Base-by-base conservation (phyloP, 1,140 invertebrate genomes). In the Babylonia areolata region DNA sequence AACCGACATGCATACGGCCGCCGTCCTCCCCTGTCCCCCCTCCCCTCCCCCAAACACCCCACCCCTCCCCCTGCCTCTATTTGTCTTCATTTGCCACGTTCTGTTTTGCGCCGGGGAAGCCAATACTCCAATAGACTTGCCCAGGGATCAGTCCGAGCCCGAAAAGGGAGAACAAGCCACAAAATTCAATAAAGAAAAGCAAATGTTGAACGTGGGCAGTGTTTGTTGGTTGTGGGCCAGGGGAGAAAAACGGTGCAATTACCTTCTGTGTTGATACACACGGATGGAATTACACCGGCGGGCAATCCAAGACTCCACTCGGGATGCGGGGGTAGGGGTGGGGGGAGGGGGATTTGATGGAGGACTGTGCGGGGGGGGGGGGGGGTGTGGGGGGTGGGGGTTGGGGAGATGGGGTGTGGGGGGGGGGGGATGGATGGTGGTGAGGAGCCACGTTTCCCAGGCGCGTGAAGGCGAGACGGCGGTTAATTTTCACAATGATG, bases 181-280 rank as follows among this genome's bases (percentile, higher is more conserved):
- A 3, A 5, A 73, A 73, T 35, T 73, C 35, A n/a, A 73, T 35
- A 35, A 73, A 73, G 35, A 31, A 73, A 73, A 73, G 71, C 71
- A 73, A 73, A 73, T 35, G 71, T 73, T 73, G 71, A 73, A 33
- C 71, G n/a, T 35, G 28, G 31, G 71, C 71, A 73, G 71, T 73
- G 31, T 33, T 73, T 73, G 71, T 73, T 35, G 71, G 71, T n/a
- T 31, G 71, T 6, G 71, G 71, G 35, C 12, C n/a, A 33, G 15
- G 71, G 64, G 33, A 35, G 71, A 35, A 73, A 73, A 73, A 73
- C 71, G 71, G 71, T 31, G 71, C 71, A 73, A 73, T 73, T 73
- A 73, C 71, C 71, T 73, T 73, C 71, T 17, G 33, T 73, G 71
- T 73, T 73, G 71, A 73, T 73, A 73, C 71, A 35, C 71, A 73